phyloP scores from a whole-genome alignment of 2,888 invertebrate species.

The Nymphalis polychloros region DNA sequence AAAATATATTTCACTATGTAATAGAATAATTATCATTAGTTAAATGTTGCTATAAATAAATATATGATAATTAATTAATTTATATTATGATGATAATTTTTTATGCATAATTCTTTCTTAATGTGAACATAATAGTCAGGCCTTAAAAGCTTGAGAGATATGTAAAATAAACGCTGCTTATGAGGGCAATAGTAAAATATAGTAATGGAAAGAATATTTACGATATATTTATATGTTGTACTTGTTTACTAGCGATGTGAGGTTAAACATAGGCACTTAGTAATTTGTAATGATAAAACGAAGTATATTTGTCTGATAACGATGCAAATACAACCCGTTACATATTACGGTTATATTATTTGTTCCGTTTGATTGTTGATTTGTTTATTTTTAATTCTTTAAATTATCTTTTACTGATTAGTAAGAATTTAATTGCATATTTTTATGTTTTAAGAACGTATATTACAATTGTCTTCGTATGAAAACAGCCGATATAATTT shows the following conservation, averaged over 20 bases:
- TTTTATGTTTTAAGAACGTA: neutral
- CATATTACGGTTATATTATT: constrained; percentile 37
- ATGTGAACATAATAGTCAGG: too few relatives aligned
- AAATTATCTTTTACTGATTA: neutral
- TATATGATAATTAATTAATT: too few relatives aligned
- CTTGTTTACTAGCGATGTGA: constrained; percentile 41
- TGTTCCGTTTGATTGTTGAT: constrained; percentile 22
- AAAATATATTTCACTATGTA: too few relatives aligned
- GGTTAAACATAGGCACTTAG: constrained; percentile 43
- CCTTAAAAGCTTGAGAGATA: neutral
- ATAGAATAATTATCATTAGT: too few relatives aligned
- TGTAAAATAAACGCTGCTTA: neutral
- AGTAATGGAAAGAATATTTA: neutral
- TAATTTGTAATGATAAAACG: constrained; percentile 51
- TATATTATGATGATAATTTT: too few relatives aligned
- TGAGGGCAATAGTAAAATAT: neutral
- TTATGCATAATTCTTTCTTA: too few relatives aligned
- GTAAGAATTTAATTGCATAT: neutral
- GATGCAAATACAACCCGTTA: constrained; percentile 33
- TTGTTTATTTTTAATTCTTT: constrained; percentile 6
- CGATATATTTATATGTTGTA: neutral
- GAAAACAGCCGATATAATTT: neutral
- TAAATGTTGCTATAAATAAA: too few relatives aligned
- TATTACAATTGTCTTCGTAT: too few relatives aligned
- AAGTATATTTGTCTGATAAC: constrained; percentile 46